Evolutionary conservation across 2,797 vertebrate species (phyloP).

Genomic region (Monodelphis domestica): DNA sequence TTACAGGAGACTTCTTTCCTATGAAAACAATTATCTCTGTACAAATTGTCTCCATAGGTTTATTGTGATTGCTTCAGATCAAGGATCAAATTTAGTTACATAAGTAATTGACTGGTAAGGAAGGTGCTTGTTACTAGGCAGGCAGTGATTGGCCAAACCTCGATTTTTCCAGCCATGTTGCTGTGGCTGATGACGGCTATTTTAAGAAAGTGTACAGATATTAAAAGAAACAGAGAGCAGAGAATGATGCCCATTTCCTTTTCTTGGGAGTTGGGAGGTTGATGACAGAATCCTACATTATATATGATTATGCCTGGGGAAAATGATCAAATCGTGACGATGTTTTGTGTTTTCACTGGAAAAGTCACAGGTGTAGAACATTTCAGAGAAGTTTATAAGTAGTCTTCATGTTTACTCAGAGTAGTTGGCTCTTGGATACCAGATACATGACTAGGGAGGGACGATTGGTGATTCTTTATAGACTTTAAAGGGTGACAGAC

Average conservation of each 20-base stretch:
- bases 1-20: slow-evolving; percentile 71
- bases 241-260: slow-evolving; percentile 25
- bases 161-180: background rate
- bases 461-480: background rate
- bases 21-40: slow-evolving; percentile 63
- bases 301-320: slow-evolving; percentile 3
- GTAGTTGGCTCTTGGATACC: slow-evolving; percentile 48
- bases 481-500: background rate
- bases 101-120: slow-evolving; percentile 37
- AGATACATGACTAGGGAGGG: background rate
- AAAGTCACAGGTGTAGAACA: slow-evolving; percentile 47
- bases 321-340: slow-evolving; percentile 15
- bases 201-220: slow-evolving; percentile 1
- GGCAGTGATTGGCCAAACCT: background rate
- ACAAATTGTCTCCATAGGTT: slow-evolving; percentile 64
- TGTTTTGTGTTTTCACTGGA: slow-evolving; percentile 58
- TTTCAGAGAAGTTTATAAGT: slow-evolving; percentile 46
- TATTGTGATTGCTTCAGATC: slow-evolving; percentile 74
- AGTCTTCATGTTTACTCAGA: slow-evolving; percentile 54
- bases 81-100: slow-evolving; percentile 72
- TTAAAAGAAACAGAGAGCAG: slow-evolving; percentile 22
- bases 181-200: background rate
- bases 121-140: background rate
- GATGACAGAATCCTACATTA: slow-evolving; percentile 43
- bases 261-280: slow-evolving; percentile 18